Conservation (phyloP, 2,113 vertebrate genomes). For the Pogonocichla stellata region DNA sequence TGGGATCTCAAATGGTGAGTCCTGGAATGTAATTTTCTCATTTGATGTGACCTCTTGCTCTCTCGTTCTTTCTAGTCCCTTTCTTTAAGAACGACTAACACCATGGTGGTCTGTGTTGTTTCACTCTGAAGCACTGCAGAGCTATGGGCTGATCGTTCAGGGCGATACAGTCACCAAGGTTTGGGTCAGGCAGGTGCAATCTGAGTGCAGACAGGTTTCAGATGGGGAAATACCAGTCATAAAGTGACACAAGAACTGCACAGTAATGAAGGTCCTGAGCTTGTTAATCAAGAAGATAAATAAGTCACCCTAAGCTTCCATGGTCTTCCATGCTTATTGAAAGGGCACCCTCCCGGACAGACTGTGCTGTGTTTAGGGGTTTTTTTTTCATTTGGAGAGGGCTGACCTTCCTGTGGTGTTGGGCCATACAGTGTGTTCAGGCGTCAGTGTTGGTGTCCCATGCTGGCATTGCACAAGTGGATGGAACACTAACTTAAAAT, state of each 20-base stretch:
- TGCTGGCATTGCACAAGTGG: background rate
- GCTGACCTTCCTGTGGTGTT: background rate
- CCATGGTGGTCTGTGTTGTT: background rate
- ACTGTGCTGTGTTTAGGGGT: accelerated
- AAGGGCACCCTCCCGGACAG: background rate
- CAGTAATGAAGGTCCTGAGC: background rate
- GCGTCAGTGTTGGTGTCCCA: accelerated
- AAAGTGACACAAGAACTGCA: background rate
- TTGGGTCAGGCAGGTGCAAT: background rate
- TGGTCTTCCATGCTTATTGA: background rate
- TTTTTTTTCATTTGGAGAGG: background rate
- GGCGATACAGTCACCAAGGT: background rate
- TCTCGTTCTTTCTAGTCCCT: background rate
- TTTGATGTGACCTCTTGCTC: background rate
- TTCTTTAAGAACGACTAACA: background rate
- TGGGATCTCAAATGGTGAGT: background rate
- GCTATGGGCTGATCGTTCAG: background rate
- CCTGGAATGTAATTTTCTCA: background rate
- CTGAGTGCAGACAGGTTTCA: accelerated
- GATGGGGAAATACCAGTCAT: background rate
- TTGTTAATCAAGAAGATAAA: background rate
- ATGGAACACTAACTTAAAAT: background rate
- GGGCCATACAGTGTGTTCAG: background rate
- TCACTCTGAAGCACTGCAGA: background rate
- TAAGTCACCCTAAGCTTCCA: background rate